Evolutionary conservation across 1,140 invertebrate species (phyloP), one percentile per base, ranked within the genome.

Genomic region (Zaprionus africanus): DNA sequence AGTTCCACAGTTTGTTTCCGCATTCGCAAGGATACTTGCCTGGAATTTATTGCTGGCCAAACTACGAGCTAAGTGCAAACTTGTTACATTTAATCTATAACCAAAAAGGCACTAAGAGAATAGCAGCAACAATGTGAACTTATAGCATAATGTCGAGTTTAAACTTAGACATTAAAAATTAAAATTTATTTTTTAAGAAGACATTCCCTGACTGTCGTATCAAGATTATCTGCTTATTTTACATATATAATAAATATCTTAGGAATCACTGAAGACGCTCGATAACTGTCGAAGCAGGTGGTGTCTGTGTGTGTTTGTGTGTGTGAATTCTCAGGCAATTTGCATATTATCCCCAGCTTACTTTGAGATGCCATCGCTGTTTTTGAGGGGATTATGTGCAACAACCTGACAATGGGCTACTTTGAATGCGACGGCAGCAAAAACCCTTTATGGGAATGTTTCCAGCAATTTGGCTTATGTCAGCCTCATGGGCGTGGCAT

Each of bases 401-500:
- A 62, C 34, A 62, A 41, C 22, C 28, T 41, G 24, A 36, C 57
- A 41, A 41, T 28, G 26, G 53, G 51, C 51, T 24, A 54, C 19
- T 54, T 54, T 28, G 46, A 49, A 49, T 54, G 51, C 24, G 51
- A 13, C 13, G 13, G 15, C 24, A 28, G 19, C 19, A 13, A 41
- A 22, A 62, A 49, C n/a, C 56, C 56, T 58, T 58, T 58, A 58
- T 58, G 56, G 17, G 31, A 54, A 22, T 54, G 31, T 46, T 43
- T 53, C 36, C 60, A 57, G 57, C 38, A 51, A 31, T 56, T 65
- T 31, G 36, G 61, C 61, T 65, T 61, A 65, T 43, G 19, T 7
- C 28, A 53, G 11, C 66, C 77, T 67, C 34, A 59, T 71, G 71
- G 65, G 57, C 59, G 58, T 69, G 72, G 65, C 59, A 34, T 28